Evolutionary conservation across 2,888 invertebrate genomes (phyloP).

Genomic region (Pachliopta kotzebuea): DNA sequence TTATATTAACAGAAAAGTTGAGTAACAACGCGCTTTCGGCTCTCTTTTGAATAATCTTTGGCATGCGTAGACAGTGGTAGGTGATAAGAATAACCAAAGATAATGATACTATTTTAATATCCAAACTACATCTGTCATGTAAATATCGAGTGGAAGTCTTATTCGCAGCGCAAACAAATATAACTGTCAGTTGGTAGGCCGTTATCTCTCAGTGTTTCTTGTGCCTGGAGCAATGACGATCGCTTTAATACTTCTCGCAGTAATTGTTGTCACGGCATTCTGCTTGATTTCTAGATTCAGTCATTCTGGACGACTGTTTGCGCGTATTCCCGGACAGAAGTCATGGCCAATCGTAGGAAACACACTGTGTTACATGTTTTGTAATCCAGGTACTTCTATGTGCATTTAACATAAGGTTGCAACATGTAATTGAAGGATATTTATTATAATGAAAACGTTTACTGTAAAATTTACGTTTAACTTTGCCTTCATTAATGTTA

Average conservation of each 20-base stretch:
- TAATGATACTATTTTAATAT: too few species aligned
- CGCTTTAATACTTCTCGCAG: neutral
- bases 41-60: too few species aligned
- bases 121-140: neutral
- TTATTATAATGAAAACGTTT: neutral
- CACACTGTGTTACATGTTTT: slow-evolving; percentile 12
- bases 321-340: slow-evolving; percentile 33
- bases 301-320: slow-evolving; percentile 20
- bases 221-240: neutral
- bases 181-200: neutral
- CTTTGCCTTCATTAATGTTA: neutral
- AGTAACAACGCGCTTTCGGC: too few species aligned
- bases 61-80: too few species aligned
- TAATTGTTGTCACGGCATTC: neutral
- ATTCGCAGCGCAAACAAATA: neutral
- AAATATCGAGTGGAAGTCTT: neutral
- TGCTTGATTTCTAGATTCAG: neutral
- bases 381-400: slow-evolving; percentile 26
- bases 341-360: slow-evolving; percentile 33
- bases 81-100: too few species aligned
- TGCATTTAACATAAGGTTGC: neutral
- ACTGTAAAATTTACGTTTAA: neutral
- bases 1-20: too few species aligned
- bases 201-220: neutral
- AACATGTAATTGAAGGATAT: neutral